Evolutionary conservation across 2,888 invertebrate genomes (phyloP).

Genomic region (Perithous albicinctus): DNA sequence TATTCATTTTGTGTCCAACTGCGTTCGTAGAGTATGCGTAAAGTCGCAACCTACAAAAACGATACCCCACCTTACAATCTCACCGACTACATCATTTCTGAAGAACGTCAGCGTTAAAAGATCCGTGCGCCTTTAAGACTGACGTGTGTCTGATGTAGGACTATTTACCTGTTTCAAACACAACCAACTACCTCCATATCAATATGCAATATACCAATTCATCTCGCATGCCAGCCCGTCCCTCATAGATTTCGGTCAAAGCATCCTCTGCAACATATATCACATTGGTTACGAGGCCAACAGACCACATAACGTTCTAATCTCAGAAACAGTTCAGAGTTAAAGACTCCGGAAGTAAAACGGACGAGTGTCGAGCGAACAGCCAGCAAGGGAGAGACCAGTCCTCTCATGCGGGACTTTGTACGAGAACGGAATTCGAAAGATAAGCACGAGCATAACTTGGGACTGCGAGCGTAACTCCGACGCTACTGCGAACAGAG

Average conservation of each 20-base stretch:
- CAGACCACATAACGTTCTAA: background rate
- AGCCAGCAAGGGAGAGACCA: background rate
- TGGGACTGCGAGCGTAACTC: conserved; percentile 78
- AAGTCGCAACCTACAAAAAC: too few relatives aligned
- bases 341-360: conserved; percentile 8
- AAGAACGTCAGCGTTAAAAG: too few relatives aligned
- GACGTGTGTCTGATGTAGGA: too few relatives aligned
- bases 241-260: background rate
- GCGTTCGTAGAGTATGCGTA: too few relatives aligned
- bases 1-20: too few relatives aligned
- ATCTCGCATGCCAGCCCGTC: too few relatives aligned
- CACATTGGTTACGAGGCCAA: background rate
- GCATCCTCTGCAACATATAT: background rate
- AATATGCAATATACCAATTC: too few relatives aligned
- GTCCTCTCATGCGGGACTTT: conserved; percentile 57
- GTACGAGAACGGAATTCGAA: conserved; percentile 79
- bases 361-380: conserved; percentile 10
- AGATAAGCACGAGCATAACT: conserved; percentile 82
- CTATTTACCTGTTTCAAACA: too few relatives aligned
- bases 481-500: conserved; percentile 41
- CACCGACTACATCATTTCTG: too few relatives aligned
- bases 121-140: too few relatives aligned
- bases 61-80: too few relatives aligned
- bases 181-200: background rate
- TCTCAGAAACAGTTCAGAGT: background rate